Evolutionary conservation across 2,888 invertebrate species (phyloP).

Genomic region (Leptarthrus brevirostris): DNA sequence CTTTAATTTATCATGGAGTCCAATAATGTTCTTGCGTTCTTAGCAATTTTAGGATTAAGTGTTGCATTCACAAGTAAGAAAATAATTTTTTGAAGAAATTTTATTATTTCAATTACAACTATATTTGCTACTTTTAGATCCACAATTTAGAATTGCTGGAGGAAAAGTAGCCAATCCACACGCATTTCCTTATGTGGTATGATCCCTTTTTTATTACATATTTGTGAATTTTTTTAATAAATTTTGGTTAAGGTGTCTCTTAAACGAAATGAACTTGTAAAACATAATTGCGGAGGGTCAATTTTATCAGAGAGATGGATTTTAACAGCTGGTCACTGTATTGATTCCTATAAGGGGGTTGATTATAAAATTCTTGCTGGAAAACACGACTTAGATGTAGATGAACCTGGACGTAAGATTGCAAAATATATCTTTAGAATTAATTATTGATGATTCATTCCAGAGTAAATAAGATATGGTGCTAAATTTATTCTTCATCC

Average conservation of each 20-base stretch:
- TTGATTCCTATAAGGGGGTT: slow-evolving; percentile 1
- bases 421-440: too few species aligned
- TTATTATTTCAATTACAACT: too few species aligned
- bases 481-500: slow-evolving; percentile 25
- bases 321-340: slow-evolving; percentile 42
- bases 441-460: too few species aligned
- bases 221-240: background rate
- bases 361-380: slow-evolving; percentile 37
- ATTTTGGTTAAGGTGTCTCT: slow-evolving; percentile 1
- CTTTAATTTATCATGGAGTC: too few species aligned
- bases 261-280: background rate
- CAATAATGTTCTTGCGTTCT: too few species aligned
- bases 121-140: background rate
- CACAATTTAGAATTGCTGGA: slow-evolving; percentile 22
- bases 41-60: too few species aligned
- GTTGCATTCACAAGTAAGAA: too few species aligned
- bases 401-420: slow-evolving; percentile 29
- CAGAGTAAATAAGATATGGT: slow-evolving; percentile 32
- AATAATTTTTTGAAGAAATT: too few species aligned
- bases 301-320: slow-evolving; percentile 34
- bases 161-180: slow-evolving; percentile 23
- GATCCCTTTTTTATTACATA: background rate
- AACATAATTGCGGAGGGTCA: slow-evolving; percentile 42
- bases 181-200: slow-evolving; percentile 41
- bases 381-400: slow-evolving; percentile 23